Evolutionary conservation across 2,888 invertebrate genomes (phyloP).

Genomic region (Machimus atricapillus): DNA sequence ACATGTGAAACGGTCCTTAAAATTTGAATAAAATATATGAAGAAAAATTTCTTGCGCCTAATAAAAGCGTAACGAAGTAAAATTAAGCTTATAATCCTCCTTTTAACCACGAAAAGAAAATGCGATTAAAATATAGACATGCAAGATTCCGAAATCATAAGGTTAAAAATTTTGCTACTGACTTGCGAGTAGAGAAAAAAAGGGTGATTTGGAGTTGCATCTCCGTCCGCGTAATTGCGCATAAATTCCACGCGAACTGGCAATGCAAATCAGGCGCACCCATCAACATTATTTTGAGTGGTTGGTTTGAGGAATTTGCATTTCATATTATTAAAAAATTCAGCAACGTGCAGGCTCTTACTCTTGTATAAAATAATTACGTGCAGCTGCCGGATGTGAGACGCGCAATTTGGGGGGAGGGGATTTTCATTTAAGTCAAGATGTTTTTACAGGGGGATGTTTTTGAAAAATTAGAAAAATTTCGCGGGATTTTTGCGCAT

Average conservation of each 20-base stretch:
- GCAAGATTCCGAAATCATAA: not conserved
- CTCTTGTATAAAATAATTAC: not conserved
- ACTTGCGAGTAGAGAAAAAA: not conserved
- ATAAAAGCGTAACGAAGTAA: too few relatives aligned
- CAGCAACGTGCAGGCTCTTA: not conserved
- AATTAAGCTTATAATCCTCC: too few relatives aligned
- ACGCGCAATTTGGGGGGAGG: not conserved
- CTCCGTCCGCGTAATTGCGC: not conserved
- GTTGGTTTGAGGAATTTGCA: not conserved
- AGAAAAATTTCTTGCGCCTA: too few relatives aligned
- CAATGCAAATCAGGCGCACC: not conserved
- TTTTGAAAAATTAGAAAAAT: not conserved
- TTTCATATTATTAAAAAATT: constrained; percentile 6
- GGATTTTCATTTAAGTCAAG: not conserved
- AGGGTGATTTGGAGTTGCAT: not conserved
- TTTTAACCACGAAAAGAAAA: not conserved
- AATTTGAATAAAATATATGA: too few relatives aligned
- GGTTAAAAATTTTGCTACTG: not conserved
- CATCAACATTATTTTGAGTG: not conserved
- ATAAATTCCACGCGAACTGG: not conserved
- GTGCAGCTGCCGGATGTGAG: not conserved
- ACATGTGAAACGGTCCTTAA: too few relatives aligned
- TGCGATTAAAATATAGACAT: not conserved
- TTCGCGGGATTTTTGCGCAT: not conserved
- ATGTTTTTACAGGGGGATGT: not conserved